Evolutionary conservation across 2,113 vertebrate genomes (phyloP).

Genomic region (Gobius niger): DNA sequence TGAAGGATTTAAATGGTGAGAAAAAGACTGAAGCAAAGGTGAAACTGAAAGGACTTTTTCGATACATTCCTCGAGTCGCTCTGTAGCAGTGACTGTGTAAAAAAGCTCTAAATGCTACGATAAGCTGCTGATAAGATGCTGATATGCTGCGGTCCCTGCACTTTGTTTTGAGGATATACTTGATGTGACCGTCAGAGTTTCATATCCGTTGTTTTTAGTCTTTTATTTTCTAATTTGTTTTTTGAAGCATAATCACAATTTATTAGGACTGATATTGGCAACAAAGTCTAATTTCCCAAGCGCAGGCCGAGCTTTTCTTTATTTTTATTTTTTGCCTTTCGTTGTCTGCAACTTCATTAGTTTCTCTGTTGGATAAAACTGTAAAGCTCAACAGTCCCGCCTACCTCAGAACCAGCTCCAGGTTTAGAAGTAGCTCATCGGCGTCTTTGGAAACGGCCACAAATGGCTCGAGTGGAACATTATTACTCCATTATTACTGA

Average conservation of each 20-base stretch:
- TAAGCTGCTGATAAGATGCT: slow-evolving; percentile 42
- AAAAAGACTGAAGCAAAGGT: not conserved
- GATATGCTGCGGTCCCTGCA: slow-evolving; percentile 31
- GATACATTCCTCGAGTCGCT: slow-evolving; percentile 61
- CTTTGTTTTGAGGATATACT: slow-evolving; percentile 1
- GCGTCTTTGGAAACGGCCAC: too few relatives aligned
- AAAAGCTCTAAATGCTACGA: slow-evolving; percentile 18
- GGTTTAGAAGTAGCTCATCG: too few relatives aligned
- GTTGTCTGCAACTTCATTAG: too few relatives aligned
- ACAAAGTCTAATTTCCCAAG: too few relatives aligned
- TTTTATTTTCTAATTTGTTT: not conserved
- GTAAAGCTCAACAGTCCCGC: too few relatives aligned
- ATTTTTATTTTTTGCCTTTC: too few relatives aligned
- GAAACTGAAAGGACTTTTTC: slow-evolving; percentile 28
- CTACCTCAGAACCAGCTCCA: too few relatives aligned
- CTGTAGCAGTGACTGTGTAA: slow-evolving; percentile 10
- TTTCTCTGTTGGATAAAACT: too few relatives aligned
- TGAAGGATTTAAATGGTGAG: not conserved
- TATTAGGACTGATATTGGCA: too few relatives aligned
- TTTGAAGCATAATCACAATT: not conserved
- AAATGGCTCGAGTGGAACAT: too few relatives aligned
- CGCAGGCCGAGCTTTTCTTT: too few relatives aligned
- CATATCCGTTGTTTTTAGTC: not conserved
- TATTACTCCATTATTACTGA: too few relatives aligned
- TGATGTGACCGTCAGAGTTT: not conserved